phyloP scores from a whole-genome alignment of 2,113 vertebrate genomes.

The Dromiciops gliroides region DNA sequence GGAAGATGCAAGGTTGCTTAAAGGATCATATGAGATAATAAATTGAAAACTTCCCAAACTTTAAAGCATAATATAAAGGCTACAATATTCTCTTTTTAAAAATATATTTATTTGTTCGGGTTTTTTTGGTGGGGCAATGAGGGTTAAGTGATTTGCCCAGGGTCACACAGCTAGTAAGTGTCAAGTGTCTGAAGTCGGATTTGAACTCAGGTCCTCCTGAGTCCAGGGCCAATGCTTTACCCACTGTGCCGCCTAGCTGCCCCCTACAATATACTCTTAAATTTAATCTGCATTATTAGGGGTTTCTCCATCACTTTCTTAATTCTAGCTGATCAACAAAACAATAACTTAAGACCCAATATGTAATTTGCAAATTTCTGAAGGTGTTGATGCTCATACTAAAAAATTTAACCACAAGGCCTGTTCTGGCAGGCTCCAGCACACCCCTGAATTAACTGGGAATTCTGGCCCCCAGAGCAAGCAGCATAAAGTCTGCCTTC shows the following conservation, averaged over 20 bases:
- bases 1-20: no score
- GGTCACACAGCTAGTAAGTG: no score
- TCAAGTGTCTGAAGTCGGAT: no score
- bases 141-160: no score
- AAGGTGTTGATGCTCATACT: neutral
- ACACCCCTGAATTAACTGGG: neutral
- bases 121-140: no score
- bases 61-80: no score
- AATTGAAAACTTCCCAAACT: no score
- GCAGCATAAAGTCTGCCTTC: neutral
- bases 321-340: neutral
- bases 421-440: neutral
- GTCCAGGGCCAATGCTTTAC: no score
- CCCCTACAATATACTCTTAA: neutral
- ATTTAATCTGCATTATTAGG: neutral
- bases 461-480: neutral
- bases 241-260: no score
- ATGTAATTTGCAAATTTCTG: neutral
- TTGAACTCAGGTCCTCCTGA: no score
- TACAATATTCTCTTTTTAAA: neutral
- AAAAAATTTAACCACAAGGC: neutral
- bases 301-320: neutral
- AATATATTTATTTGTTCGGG: no score
- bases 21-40: no score
- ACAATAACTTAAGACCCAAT: neutral